Percentiles rank a stretch among this genome's conserved stretches.
These are phyloP conservation scores for Mareca penelope DNA, from an alignment of 2,797 vertebrate species.

Conservation along the genomic window DNA sequence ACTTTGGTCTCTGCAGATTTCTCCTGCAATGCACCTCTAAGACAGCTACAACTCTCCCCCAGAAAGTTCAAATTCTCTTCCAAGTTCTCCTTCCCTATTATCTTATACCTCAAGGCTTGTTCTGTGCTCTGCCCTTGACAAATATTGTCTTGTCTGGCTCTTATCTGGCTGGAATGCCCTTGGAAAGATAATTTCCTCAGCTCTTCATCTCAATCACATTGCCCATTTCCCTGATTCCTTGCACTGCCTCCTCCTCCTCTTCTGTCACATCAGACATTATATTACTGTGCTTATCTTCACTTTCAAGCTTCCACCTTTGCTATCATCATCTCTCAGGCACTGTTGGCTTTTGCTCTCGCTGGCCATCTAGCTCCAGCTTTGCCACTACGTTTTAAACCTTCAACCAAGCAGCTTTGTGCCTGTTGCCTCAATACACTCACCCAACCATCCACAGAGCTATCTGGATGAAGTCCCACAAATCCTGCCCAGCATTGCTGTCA, in stretches of 20 bases:
- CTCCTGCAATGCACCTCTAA: neutral
- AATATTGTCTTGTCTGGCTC: neutral
- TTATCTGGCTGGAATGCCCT: neutral
- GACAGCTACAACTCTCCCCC: neutral
- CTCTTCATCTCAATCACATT: neutral
- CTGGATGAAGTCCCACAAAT: neutral
- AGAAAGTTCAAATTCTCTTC: neutral
- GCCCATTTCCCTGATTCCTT: neutral
- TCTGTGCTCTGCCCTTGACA: neutral
- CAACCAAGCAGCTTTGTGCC: neutral
- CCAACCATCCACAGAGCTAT: neutral
- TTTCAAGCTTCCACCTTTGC: neutral
- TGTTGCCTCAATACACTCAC: neutral
- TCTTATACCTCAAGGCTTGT: neutral
- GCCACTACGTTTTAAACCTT: neutral
- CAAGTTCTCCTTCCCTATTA: neutral
- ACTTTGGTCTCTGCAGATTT: neutral
- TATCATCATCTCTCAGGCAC: neutral
- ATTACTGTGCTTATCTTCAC: neutral
- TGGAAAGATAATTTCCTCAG: neutral
- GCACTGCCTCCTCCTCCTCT: neutral
- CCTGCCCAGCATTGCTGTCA: neutral
- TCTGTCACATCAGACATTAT: neutral
- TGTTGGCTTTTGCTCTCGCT: neutral
- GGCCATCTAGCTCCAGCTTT: neutral